These are phyloP conservation scores for Chaetodon trifasciatus DNA, from an alignment of 2,797 vertebrate species.

Conservation along the genomic window DNA sequence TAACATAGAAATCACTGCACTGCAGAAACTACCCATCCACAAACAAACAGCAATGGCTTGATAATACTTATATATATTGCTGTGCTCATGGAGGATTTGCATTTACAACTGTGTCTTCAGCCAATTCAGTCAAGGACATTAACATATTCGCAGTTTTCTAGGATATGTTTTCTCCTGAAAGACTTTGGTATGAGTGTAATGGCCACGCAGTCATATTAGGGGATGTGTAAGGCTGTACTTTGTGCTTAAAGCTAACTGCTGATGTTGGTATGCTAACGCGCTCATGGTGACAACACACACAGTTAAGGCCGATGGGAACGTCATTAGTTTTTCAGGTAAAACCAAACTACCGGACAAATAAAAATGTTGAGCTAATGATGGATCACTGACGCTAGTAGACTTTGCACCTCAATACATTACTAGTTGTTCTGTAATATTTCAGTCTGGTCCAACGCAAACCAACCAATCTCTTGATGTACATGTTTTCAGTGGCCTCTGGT, in stretches of 20 bases:
- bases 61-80: not conserved
- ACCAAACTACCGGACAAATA: not conserved
- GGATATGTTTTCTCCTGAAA: not conserved
- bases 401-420: not conserved
- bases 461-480: not conserved
- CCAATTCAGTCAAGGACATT: not conserved
- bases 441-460: not conserved
- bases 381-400: not conserved
- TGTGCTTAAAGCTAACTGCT: no score
- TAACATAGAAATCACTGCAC: not conserved
- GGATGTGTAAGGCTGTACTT: not conserved
- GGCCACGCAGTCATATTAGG: no score
- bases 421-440: not conserved
- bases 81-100: not conserved
- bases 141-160: no score
- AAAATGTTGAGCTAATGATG: not conserved
- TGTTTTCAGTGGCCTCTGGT: no score
- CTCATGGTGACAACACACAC: not conserved
- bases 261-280: not conserved
- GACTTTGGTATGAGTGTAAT: not conserved
- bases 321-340: not conserved
- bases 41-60: not conserved
- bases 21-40: not conserved
- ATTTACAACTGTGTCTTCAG: not conserved
- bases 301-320: not conserved